Evolutionary conservation across 2,113 vertebrate genomes (phyloP).

Genomic region (Tangachromis dhanisi): DNA sequence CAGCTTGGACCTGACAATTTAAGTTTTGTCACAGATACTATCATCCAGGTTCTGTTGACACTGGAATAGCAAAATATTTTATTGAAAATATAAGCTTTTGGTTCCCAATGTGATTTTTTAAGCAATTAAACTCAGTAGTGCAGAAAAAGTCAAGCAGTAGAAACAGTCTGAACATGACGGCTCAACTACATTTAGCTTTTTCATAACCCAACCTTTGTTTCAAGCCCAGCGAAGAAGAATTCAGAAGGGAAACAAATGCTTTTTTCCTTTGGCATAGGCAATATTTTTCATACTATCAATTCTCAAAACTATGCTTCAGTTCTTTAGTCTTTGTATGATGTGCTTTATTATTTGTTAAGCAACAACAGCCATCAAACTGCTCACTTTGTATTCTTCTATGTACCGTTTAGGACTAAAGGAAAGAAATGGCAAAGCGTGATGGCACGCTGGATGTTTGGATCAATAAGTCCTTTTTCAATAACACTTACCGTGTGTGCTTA

Average conservation of each 20-base stretch:
- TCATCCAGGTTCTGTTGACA: background rate
- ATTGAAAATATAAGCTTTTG: background rate
- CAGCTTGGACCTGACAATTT: background rate
- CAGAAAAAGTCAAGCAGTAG: background rate
- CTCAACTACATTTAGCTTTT: background rate
- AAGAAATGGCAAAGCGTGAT: background rate
- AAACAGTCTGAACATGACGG: background rate
- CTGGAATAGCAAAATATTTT: background rate
- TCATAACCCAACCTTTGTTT: background rate
- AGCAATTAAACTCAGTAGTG: background rate
- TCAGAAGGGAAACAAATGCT: background rate
- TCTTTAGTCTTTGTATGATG: background rate
- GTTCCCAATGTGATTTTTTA: background rate
- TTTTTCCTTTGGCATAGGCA: background rate
- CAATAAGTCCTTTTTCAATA: background rate
- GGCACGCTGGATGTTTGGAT: background rate
- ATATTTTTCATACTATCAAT: background rate
- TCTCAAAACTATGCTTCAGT: background rate
- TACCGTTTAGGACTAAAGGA: rapidly evolving
- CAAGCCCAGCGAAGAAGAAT: background rate
- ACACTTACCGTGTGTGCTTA: background rate
- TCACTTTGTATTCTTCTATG: background rate
- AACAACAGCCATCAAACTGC: background rate
- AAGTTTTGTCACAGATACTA: background rate
- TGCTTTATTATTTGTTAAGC: background rate